phyloP scores from a whole-genome alignment of 2,113 vertebrate genomes.

The Chauna torquata region DNA sequence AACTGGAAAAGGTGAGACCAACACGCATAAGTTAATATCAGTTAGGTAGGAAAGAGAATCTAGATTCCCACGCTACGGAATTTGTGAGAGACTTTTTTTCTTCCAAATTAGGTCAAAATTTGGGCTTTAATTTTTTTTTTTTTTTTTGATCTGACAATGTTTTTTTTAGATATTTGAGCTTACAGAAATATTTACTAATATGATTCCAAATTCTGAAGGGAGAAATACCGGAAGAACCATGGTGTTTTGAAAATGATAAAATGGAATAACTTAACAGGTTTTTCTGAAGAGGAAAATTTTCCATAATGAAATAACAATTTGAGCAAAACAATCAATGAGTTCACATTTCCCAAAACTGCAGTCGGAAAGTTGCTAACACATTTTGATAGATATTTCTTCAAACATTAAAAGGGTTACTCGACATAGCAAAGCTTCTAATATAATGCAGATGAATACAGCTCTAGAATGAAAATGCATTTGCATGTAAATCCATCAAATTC shows the following conservation, averaged over 20 bases:
- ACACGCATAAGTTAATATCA: neutral
- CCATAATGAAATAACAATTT: neutral
- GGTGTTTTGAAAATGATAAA: neutral
- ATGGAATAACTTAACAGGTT: neutral
- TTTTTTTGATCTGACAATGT: neutral
- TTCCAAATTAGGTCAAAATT: neutral
- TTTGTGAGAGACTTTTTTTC: neutral
- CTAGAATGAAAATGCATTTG: neutral
- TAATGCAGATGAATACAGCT: neutral
- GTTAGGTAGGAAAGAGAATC: neutral
- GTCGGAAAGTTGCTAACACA: neutral
- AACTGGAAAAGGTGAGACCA: neutral
- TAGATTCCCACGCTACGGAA: neutral
- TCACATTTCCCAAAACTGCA: neutral
- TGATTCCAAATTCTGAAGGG: neutral
- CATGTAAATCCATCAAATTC: neutral
- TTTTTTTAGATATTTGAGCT: neutral
- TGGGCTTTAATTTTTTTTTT: neutral
- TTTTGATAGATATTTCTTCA: neutral
- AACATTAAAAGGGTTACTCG: neutral
- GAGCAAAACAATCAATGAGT: neutral
- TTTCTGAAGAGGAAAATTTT: neutral
- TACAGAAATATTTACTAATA: neutral
- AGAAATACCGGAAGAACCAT: neutral
- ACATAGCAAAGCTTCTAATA: neutral